Conservation (phyloP, 92 coral and sea anemone genomes). For the Palythoa grandis region DNA sequence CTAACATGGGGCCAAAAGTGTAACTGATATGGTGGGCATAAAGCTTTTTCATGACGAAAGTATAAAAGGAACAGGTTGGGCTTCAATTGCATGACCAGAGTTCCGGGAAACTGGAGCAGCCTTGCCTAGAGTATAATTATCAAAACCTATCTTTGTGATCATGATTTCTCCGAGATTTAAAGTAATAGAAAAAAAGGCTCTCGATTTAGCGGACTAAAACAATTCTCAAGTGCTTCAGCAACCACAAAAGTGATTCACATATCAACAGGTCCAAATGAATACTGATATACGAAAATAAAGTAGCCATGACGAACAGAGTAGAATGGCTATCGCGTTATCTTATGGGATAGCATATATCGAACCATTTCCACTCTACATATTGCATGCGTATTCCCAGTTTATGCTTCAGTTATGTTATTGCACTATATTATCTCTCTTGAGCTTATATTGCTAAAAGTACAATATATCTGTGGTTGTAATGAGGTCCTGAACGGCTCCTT, state of each 20-base stretch:
- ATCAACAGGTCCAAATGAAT: constrained; percentile 22
- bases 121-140: background rate
- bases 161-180: background rate
- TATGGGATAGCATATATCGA: background rate
- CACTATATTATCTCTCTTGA: background rate
- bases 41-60: background rate
- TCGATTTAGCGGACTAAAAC: background rate
- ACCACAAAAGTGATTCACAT: constrained; percentile 24
- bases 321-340: background rate
- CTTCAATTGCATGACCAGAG: background rate
- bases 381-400: background rate
- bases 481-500: background rate
- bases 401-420: background rate
- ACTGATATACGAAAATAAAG: constrained; percentile 13
- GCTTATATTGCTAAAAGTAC: constrained; percentile 6
- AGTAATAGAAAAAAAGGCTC: constrained; percentile 7
- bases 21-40: constrained; percentile 20
- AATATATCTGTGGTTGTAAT: constrained; percentile 25
- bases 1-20: background rate
- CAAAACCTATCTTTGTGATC: background rate
- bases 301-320: constrained; percentile 34
- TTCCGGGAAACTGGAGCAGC: background rate
- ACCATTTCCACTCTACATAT: constrained; percentile 6
- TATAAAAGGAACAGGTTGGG: constrained; percentile 27
- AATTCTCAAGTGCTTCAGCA: constrained; percentile 34